phyloP scores from a whole-genome alignment of 2,888 invertebrate genomes.

The Mythimna pallens region DNA sequence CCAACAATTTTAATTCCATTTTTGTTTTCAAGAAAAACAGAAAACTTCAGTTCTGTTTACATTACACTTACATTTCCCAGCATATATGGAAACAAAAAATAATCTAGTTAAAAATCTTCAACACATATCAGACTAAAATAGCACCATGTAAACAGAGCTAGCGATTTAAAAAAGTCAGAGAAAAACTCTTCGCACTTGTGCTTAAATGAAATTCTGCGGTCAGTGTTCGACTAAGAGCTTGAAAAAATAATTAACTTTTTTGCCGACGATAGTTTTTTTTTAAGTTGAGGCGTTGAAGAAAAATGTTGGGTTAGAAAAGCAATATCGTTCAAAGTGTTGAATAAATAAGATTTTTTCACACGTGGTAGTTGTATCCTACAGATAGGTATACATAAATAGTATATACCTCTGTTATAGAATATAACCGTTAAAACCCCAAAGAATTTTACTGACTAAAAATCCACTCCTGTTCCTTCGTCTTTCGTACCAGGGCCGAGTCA shows the following conservation, averaged over 20 bases:
- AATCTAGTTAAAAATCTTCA: conserved; percentile 30
- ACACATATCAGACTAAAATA: conserved; percentile 15
- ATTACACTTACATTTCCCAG: conserved; percentile 9
- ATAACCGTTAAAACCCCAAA: too few species aligned
- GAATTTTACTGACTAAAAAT: too few species aligned
- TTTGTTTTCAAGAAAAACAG: neutral
- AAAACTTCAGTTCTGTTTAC: neutral
- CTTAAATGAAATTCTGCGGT: conserved; percentile 71
- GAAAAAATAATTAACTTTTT: conserved; percentile 62
- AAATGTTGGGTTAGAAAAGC: conserved; percentile 22
- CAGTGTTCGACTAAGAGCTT: conserved; percentile 41
- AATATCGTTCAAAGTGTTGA: conserved; percentile 7
- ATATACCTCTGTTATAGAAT: too few species aligned
- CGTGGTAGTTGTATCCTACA: neutral
- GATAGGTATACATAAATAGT: too few species aligned
- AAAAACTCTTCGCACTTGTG: conserved; percentile 47
- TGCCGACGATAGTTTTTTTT: conserved; percentile 34
- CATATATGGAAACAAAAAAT: conserved; percentile 11
- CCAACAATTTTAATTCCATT: neutral
- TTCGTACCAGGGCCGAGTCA: too few species aligned
- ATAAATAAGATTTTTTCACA: neutral
- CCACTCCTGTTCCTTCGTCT: too few species aligned
- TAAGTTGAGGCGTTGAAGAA: conserved; percentile 22
- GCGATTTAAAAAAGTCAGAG: conserved; percentile 67
- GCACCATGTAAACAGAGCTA: conserved; percentile 42